Base-by-base conservation (phyloP, 30 jellyfish, hydroid and myxozoan genomes). In the Turritopsis rubra region DNA sequence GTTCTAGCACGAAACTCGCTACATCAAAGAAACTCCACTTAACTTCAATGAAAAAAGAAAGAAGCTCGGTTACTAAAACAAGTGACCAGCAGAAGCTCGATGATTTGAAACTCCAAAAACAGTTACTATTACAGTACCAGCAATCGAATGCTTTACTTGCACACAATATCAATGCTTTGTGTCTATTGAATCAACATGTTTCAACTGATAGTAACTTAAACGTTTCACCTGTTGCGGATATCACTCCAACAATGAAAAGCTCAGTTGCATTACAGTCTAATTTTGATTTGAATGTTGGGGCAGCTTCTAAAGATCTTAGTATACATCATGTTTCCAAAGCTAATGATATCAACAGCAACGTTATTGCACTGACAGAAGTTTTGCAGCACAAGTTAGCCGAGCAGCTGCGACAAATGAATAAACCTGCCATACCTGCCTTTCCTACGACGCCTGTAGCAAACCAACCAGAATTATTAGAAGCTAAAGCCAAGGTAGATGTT, bases 131-230 rank as follows among this genome's bases (percentile, higher is more conserved):
- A 75, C 88, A 82, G 31, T 82, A 82, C 72, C 84, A 82, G 68
- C 75, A 82, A 31, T 41, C 75, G 31, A 82, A 82, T 71, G 83
- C 88, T 23, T 25, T 82, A 24, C 88, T 82, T 26, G 86, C 85
- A 65, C 88, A 82, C 29, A 82, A 82, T 25, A 66, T 82, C 72
- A 82, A 71, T 29, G 65, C 88, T 65, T 41, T 82, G 66, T 65
- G 52, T 52, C 20, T 82, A 28, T 41, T 82, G 23, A 82, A 66
- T 31, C 88, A 82, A 25, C 60, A 66, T 25, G 29, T 8, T n/a
- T 25, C 28, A 17, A 17, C 8, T n/a, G 76, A 66, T n/a, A 8
- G 29, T 66, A 25, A 8, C 17, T 3, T 66, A 9, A 74, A 74
- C 19, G 82, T 68, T 9, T 68, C 77, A 22, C 77, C 77, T 19